Percentiles rank a stretch among this genome's conserved stretches.
Conservation (phyloP, 2,113 vertebrate genomes). For the Raphicerus campestris region DNA sequence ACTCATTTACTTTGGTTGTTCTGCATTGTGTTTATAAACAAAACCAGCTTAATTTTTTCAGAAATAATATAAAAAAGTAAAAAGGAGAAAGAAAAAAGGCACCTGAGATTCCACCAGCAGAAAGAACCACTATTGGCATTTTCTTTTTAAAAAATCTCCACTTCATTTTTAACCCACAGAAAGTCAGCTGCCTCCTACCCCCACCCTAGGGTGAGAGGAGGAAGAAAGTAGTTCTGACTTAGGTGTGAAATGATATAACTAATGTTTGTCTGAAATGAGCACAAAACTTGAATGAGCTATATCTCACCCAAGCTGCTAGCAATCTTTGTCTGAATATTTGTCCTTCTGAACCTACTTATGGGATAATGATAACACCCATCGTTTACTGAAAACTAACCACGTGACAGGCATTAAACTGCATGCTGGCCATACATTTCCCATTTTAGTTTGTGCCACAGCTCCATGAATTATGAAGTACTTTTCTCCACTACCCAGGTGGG, state of each 20-base stretch:
- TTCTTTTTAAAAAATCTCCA: not conserved
- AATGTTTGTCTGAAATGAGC: not conserved
- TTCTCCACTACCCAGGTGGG: not conserved
- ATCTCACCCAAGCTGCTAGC: not conserved
- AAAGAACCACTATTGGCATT: not conserved
- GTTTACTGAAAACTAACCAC: not conserved
- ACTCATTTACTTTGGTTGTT: not conserved
- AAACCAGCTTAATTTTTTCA: not conserved
- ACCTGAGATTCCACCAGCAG: not conserved
- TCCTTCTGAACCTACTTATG: not conserved
- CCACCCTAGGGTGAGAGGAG: not conserved
- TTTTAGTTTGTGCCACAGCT: not conserved
- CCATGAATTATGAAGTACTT: not conserved
- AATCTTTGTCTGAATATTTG: not conserved
- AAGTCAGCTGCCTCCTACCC: not conserved
- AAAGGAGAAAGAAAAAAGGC: not conserved
- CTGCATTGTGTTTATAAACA: not conserved
- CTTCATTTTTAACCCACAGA: not conserved
- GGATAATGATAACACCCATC: not conserved
- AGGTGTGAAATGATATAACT: not conserved
- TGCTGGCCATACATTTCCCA: not conserved
- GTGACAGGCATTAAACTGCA: not conserved
- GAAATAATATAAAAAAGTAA: not conserved
- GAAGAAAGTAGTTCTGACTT: not conserved
- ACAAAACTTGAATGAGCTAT: not conserved